Evolutionary conservation across 2,113 vertebrate genomes (phyloP).

Genomic region (Dunckerocampus dactyliophorus): DNA sequence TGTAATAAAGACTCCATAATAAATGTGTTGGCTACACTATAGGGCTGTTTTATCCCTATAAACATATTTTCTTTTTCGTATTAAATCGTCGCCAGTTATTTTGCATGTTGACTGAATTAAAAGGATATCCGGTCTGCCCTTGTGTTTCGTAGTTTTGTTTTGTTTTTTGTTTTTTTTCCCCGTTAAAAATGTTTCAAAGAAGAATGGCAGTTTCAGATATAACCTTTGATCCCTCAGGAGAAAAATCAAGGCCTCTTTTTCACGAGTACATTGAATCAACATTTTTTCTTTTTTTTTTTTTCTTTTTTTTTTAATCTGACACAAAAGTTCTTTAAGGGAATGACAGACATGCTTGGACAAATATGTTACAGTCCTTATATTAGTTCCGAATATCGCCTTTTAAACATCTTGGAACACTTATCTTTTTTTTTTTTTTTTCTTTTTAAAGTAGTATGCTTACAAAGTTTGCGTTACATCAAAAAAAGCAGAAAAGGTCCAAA

Average conservation of each 20-base stretch:
- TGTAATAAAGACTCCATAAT: slow-evolving; percentile 61
- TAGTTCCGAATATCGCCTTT: slow-evolving; percentile 62
- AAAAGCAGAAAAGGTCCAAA: slow-evolving; percentile 76
- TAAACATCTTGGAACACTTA: slow-evolving; percentile 65
- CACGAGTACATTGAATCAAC: slow-evolving; percentile 69
- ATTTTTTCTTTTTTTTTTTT: slow-evolving; percentile 73
- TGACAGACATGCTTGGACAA: slow-evolving; percentile 92
- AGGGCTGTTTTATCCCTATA: slow-evolving; percentile 56
- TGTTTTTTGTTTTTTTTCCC: slow-evolving; percentile 50
- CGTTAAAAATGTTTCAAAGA: slow-evolving; percentile 72
- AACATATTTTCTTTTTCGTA: slow-evolving; percentile 59
- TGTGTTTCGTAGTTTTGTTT: slow-evolving; percentile 34
- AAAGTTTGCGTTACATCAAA: slow-evolving; percentile 84
- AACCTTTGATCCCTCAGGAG: slow-evolving; percentile 73
- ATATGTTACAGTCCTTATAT: slow-evolving; percentile 77
- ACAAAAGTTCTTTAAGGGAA: slow-evolving; percentile 79
- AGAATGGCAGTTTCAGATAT: slow-evolving; percentile 80
- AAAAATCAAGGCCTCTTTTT: slow-evolving; percentile 81
- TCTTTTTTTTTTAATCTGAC: slow-evolving; percentile 41
- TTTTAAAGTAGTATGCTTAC: slow-evolving; percentile 93
- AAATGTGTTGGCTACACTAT: slow-evolving; percentile 57
- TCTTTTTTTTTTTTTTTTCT: slow-evolving; percentile 64
- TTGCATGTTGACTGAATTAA: slow-evolving; percentile 60
- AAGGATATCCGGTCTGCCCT: slow-evolving; percentile 69
- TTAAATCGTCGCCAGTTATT: slow-evolving; percentile 55